Base-by-base conservation (phyloP, 2,888 invertebrate genomes). In the Campaea margaritaria region DNA sequence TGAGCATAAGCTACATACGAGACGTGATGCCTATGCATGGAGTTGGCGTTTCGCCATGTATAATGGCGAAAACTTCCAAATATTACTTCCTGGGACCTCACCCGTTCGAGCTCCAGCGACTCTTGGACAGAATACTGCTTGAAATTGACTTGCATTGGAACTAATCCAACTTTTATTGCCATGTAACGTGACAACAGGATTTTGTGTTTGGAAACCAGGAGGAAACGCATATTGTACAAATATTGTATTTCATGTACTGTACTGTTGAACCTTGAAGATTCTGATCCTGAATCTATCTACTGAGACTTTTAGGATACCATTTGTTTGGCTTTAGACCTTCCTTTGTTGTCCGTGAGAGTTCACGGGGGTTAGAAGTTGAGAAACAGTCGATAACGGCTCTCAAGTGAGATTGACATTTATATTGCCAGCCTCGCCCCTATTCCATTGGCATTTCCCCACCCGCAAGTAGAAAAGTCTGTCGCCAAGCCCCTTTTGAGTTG, bases 11-110 rank as follows among this genome's bases (percentile, higher is more conserved):
- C 44, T 44, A 55, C 36, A 44, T 44, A 45, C 15, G 44, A 16
- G 31, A 63, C 47, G 46, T 57, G 57, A 59, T 63, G 68, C 58
- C 58, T 69, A 70, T 73, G 69, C 75, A 72, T 72, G 64, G 62
- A 71, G 59, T 78, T 87, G 86, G 87, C 80, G 65, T 56, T 59
- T 31, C 76, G 86, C 88, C 87, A 85, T 76, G 75, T 79, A 79
- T 78, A 81, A 80, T 81, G 76, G 65, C 73, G 69, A 76, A 73
- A 78, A 79, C 72, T 81, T 71, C 73, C 74, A 73, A 78, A 81
- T 81, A 83, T 84, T 82, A 79, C 82, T 83, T 85, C 82, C 84
- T 68, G 74, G 66, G 67, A 68, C 31, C 63, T 64, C 68, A 58
- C 58, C 64, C 63, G 59, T 69, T 64, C 64, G 54, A 57, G 60